phyloP scores from a whole-genome alignment of 2,888 invertebrate species.

The Hypercompe scribonia region DNA sequence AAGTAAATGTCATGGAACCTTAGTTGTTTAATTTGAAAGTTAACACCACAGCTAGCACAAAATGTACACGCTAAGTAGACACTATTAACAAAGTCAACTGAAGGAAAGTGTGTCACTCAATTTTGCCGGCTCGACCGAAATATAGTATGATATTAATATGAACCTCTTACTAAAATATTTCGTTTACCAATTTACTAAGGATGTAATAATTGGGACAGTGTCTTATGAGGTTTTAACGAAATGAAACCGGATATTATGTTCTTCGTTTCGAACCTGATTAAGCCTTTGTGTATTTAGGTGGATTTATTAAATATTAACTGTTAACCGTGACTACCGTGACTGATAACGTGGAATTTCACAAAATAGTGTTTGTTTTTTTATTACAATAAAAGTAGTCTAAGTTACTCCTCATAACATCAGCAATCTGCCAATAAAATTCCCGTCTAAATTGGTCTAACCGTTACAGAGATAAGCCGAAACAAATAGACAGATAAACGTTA shows the following conservation, averaged over 20 bases:
- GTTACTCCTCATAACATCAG: too few species aligned
- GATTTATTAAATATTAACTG: neutral
- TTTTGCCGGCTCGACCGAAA: constrained; percentile 34
- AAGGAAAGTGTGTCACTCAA: constrained; percentile 37
- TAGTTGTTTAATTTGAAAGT: constrained; percentile 1
- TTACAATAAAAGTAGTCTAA: too few species aligned
- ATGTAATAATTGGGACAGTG: constrained; percentile 24
- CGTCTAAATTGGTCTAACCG: too few species aligned
- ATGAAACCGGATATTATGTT: neutral
- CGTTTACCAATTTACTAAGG: constrained; percentile 33
- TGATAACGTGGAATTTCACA: too few species aligned
- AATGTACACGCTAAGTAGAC: constrained; percentile 15
- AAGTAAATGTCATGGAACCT: neutral
- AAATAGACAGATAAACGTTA: too few species aligned
- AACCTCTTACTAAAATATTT: constrained; percentile 32
- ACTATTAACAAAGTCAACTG: constrained; percentile 23
- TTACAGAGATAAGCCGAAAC: too few species aligned
- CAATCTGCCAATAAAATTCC: too few species aligned
- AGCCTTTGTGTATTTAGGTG: neutral
- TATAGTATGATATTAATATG: constrained; percentile 46
- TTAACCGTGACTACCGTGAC: too few species aligned
- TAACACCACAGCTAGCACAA: neutral
- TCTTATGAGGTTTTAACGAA: constrained; percentile 30
- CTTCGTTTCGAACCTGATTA: neutral
- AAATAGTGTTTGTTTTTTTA: too few species aligned